Evolutionary conservation across 2,113 vertebrate species (phyloP).

Genomic region (Odontophorus gujanensis): DNA sequence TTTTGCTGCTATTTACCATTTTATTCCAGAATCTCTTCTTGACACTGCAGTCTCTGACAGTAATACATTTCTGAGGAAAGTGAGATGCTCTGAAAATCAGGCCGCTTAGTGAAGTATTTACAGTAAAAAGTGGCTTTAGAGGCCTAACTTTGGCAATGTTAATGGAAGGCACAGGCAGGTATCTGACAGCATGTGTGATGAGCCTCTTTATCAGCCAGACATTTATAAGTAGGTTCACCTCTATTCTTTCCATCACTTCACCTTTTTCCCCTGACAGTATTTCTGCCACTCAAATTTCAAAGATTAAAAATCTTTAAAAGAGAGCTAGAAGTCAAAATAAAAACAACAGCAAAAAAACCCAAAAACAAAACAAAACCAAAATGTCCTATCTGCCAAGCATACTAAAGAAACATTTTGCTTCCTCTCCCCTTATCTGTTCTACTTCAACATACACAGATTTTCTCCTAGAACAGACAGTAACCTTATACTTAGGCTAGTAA

Average conservation of each 20-base stretch:
- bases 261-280: background rate
- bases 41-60: background rate
- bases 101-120: background rate
- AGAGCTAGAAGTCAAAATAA: conserved; percentile 2
- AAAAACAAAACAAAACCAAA: too few relatives aligned
- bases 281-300: background rate
- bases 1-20: background rate
- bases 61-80: background rate
- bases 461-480: background rate
- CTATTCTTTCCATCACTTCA: background rate
- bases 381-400: background rate
- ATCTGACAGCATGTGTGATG: background rate
- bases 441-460: background rate
- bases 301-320: background rate
- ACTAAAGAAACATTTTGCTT: background rate
- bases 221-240: background rate
- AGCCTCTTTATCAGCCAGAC: background rate
- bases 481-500: background rate
- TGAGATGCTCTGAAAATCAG: background rate
- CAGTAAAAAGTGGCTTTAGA: background rate
- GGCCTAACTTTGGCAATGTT: background rate
- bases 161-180: background rate
- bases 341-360: background rate
- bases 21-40: conserved; percentile 10
- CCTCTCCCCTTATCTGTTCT: background rate